Evolutionary conservation across 1,140 invertebrate species (phyloP), one percentile per base, ranked within the genome.

Genomic region (Himalopsyche phryganea): DNA sequence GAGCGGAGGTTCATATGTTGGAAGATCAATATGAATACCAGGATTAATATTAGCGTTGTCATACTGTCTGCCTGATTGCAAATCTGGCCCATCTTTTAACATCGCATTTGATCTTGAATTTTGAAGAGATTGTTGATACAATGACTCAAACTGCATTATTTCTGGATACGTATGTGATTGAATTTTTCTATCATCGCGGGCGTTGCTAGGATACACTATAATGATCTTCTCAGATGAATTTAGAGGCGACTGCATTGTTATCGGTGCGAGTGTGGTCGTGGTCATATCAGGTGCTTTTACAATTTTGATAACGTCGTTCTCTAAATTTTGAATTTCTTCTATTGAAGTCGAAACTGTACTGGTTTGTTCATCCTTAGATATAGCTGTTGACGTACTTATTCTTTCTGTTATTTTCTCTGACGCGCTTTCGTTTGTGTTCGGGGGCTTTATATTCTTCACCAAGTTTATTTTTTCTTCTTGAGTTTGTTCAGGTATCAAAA

Each of bases 181-280:
- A 33, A 78, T 76, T 55, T 76, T 78, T 15, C 74, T 67, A 44
- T 77, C 76, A 38, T 78, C 74, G 60, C 76, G 69, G 0, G 69
- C 71, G 58, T 76, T 77, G 46, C 71, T 77, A 2, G 76, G 76
- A 62, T 77, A 78, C 4, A 78, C 76, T 20, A 78, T 78, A 1
- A 78, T 67, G 17, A 78, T 72, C 51, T 76, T 76, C 58, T 78
- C 70, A 1, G 71, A 53, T 23, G 56, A 71, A 20, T 73, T 69
- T 4, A 19, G 33, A 28, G 14, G 13, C 46, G 73, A 73, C 17
- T 69, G 66, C 28, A 78, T 51, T 11, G 75, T 73, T 1, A 76
- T 66, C 0, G 76, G 71, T 6, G 74, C 72, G 44, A 78, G 61
- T 0, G 76, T 74, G 0, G 73, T 77, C 47, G 73, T 76, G 0